Evolutionary conservation across 2,113 vertebrate species (phyloP), one percentile per base, ranked within the genome.

Genomic region (Eulemur rufifrons): DNA sequence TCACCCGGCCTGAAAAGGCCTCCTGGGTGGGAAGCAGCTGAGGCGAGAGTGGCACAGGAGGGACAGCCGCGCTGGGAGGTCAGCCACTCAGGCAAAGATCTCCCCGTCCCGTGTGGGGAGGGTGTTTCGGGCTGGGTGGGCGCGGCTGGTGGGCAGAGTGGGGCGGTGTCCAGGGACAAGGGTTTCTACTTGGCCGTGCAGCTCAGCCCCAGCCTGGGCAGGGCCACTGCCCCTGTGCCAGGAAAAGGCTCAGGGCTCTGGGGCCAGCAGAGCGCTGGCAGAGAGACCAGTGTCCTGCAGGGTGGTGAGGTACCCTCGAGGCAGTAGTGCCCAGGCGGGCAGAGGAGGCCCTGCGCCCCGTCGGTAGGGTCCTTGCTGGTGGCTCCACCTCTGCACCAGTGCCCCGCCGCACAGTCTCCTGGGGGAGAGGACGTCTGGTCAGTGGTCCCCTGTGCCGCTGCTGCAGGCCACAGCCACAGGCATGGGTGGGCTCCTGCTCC

Each of bases 261-360:
- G 59, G 27, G 17, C 29, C 7, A 80, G 32, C 39, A 59, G 27
- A 42, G 17, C 34, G 4, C 23, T 50, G 15, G 68, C 18, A 89
- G 27, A 32, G 59, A 69, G 20, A n/a, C 20, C 3, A 64, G 20
- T 15, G 29, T 29, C 71, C 63, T 4, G 23, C 27, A 47, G 23
- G 32, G 23, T 2, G 23, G 14, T n/a, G 8, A 2, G 5, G n/a
- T 96, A 99, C 99, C 99, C 98, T 98, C 91, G 50, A 99, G 98
- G 85, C 99, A 99, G 95, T 99, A 99, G 96, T 99, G 98, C 14
- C 99, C 99, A 73, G 98, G 87, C 0, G 99, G 99, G 95, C 99
- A 99, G 92, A 97, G 97, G 21, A 95, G 94, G 32, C 99, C 99
- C 3, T 98, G 98, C 2, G 98, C 80, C 89, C 98, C 98, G 12